Evolutionary conservation across 2,797 vertebrate species (phyloP).

Genomic region (Cephalopachus bancanus): DNA sequence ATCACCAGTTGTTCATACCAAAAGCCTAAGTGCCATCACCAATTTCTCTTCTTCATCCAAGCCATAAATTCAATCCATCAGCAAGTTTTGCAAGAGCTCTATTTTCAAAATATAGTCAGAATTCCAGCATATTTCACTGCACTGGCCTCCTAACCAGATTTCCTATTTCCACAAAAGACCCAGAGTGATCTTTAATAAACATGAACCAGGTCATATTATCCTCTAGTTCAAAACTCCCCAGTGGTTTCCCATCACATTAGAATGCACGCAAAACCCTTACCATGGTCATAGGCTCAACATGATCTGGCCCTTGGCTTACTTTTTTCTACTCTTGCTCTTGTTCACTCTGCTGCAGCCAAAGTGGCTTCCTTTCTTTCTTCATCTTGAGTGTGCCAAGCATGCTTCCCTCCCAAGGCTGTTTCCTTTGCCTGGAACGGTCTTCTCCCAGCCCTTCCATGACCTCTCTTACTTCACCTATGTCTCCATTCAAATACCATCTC

Average conservation of each 20-base stretch:
- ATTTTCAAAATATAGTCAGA: constrained; percentile 45
- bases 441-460: not conserved
- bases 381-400: not conserved
- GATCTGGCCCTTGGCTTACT: not conserved
- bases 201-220: constrained; percentile 13
- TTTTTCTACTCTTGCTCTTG: constrained; percentile 8
- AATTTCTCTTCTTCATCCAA: constrained; percentile 29
- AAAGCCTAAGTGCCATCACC: not conserved
- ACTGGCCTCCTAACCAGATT: constrained; percentile 12
- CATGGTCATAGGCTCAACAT: not conserved
- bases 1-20: constrained; percentile 33
- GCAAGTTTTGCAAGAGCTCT: constrained; percentile 32
- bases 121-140: constrained; percentile 44
- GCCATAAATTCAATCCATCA: constrained; percentile 12
- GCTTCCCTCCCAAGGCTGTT: not conserved
- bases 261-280: not conserved
- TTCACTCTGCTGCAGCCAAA: constrained; percentile 1
- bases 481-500: constrained; percentile 1
- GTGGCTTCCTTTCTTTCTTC: not conserved
- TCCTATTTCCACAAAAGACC: constrained; percentile 36
- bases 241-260: not conserved
- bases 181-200: constrained; percentile 10
- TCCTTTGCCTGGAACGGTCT: not conserved
- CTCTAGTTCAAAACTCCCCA: not conserved
- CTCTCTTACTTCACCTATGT: not conserved